These are phyloP conservation scores for Callorhinus ursinus DNA, from an alignment of 2,113 vertebrate species.

Conservation along the genomic window DNA sequence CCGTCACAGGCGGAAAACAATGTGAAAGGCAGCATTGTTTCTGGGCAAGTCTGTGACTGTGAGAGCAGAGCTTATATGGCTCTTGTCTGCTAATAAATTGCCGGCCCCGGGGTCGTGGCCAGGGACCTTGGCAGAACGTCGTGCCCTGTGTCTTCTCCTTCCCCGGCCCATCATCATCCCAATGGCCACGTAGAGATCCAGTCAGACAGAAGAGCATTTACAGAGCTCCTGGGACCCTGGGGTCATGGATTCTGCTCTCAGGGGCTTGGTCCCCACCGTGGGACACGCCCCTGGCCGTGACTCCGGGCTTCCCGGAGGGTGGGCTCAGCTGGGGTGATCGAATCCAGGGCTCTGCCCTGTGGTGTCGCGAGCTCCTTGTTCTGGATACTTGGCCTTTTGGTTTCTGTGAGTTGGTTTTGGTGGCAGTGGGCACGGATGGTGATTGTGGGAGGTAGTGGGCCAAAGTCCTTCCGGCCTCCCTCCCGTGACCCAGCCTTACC, in stretches of 20 bases:
- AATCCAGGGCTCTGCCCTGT: neutral
- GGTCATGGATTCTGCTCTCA: neutral
- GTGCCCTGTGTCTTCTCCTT: neutral
- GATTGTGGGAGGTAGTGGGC: too few species aligned
- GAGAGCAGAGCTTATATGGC: conserved; percentile 17
- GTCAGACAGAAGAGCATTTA: neutral
- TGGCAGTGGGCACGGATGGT: neutral
- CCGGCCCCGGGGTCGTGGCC: neutral
- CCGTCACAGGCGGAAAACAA: conserved; percentile 68
- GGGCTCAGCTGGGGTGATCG: fast-evolving
- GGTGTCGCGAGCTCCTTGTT: neutral
- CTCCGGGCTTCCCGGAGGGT: neutral
- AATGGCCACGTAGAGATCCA: neutral
- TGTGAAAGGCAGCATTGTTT: conserved; percentile 83
- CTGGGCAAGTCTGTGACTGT: conserved; percentile 57
- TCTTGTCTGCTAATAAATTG: conserved; percentile 48
- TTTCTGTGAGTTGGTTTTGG: neutral
- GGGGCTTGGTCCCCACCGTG: fast-evolving
- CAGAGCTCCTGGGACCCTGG: neutral
- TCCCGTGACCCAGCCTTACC: neutral
- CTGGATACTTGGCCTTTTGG: neutral
- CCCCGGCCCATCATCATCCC: neutral
- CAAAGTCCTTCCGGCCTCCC: neutral
- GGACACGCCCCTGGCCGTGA: fast-evolving
- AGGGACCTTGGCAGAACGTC: neutral